Conservation (phyloP, 35 echinoderm and acorn worm genomes). For the Hemicentrotus pulcherrimus region DNA sequence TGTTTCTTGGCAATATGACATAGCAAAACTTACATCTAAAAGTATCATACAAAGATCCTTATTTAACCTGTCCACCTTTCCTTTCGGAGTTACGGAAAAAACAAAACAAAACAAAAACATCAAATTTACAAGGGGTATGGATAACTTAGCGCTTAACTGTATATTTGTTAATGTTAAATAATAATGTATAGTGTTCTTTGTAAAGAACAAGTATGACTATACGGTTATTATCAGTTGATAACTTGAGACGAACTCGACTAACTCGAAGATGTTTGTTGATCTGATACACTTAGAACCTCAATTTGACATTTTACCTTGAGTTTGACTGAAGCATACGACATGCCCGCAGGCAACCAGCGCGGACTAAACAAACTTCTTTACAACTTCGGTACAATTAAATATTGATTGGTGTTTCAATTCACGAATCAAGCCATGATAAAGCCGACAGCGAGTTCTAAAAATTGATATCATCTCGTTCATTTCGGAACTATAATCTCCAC, state of each 20-base stretch:
- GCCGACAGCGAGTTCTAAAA: background rate
- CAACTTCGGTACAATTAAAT: background rate
- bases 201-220: no score
- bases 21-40: no score
- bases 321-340: background rate
- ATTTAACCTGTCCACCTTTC: no score
- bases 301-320: conserved; percentile 12
- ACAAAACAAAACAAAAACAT: no score
- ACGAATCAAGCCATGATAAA: background rate
- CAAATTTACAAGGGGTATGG: no score
- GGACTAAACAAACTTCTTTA: background rate
- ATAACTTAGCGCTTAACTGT: no score
- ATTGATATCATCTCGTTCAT: background rate
- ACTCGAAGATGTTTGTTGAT: background rate
- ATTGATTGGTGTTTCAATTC: background rate
- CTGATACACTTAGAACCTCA: background rate
- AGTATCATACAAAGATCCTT: no score
- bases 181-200: no score
- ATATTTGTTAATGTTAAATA: no score
- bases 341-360: background rate
- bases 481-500: background rate
- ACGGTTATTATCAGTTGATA: background rate
- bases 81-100: no score
- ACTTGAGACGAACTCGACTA: background rate
- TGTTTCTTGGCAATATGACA: no score